Evolutionary conservation across 2,113 vertebrate species (phyloP).

Genomic region (Charadrius vociferus): DNA sequence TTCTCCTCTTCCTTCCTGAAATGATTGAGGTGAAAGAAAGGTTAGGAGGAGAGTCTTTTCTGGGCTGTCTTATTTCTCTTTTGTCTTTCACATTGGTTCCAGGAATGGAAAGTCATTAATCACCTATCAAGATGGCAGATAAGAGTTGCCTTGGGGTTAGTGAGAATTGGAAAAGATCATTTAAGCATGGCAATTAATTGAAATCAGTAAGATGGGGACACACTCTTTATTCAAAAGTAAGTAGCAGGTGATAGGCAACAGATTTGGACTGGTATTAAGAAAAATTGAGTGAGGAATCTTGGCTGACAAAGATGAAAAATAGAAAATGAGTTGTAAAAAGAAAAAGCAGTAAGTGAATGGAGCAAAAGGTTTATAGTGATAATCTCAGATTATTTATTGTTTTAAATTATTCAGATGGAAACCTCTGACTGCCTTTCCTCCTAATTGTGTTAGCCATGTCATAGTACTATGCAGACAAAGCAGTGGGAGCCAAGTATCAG

Average conservation of each 20-base stretch:
- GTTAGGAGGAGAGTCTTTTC: background rate
- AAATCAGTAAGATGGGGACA: background rate
- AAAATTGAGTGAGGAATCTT: background rate
- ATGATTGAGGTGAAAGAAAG: conserved; percentile 25
- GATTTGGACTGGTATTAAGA: background rate
- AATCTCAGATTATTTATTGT: background rate
- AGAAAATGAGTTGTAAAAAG: background rate
- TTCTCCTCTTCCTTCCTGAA: background rate
- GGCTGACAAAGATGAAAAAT: background rate
- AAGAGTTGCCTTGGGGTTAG: conserved; percentile 10
- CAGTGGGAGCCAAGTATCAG: background rate
- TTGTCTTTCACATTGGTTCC: conserved; percentile 17
- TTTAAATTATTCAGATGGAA: background rate
- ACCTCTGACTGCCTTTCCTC: background rate
- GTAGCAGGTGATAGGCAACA: conserved; percentile 26
- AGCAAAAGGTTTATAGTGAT: background rate
- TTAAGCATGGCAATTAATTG: conserved; percentile 26
- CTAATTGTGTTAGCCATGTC: background rate
- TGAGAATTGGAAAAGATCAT: background rate
- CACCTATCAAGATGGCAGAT: conserved; percentile 12
- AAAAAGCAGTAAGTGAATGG: background rate
- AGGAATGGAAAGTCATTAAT: conserved; percentile 55
- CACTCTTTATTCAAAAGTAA: conserved; percentile 4
- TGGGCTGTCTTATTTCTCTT: conserved; percentile 15
- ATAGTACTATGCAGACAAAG: background rate